Evolutionary conservation across 2,888 invertebrate genomes (phyloP), one percentile per base, ranked within the genome.

Genomic region (Omphaloscelis lunosa): DNA sequence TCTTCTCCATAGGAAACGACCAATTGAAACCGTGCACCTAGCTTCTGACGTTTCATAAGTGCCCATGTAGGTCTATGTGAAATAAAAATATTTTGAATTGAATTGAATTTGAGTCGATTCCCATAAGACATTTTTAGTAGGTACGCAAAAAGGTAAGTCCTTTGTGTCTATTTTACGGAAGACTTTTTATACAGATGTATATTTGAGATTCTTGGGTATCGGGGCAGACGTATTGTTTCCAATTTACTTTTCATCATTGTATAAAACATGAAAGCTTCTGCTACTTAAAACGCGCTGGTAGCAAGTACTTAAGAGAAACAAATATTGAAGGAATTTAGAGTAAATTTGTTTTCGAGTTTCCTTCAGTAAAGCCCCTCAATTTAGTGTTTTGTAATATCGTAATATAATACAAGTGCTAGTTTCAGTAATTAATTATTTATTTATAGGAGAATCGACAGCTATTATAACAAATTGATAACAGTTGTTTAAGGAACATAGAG

Each of bases 191-290:
- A 59, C 6, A 79, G 29, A n/a, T n/a, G n/a, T n/a, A 71, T 66
- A 41, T 61, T 72, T n/a, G 3, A 63, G n/a, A 34, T 20, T 67
- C 27, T 29, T 45, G 51, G 41, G 53, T 66, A 59, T 59, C 11
- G 23, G 15, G 27, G 27, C 12, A 53, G 59, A 65, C 6, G 39
- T 53, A 69, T 79, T 69, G 63, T 39, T 74, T 53, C 5, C 9
- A 11, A 74, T 74, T 73, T 59, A 59, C 27, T 68, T 72, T 45
- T 34, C 39, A 51, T 70, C 23, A 34, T 51, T 45, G 20, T 41
- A 27, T 71, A 62, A 51, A 70, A 48, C 23, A 48, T n/a, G 17
- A 29, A 63, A 75, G 34, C 9, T 68, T 56, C n/a, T 56, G 12
- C 7, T 23, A 23, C 29, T 23, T 15, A 29, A 48, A 29, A 8